A percentile compares a stretch with the other conserved stretches of the same genome.
phyloP scores from a whole-genome alignment of 2,888 invertebrate species.

The Neoaliturus tenellus region DNA sequence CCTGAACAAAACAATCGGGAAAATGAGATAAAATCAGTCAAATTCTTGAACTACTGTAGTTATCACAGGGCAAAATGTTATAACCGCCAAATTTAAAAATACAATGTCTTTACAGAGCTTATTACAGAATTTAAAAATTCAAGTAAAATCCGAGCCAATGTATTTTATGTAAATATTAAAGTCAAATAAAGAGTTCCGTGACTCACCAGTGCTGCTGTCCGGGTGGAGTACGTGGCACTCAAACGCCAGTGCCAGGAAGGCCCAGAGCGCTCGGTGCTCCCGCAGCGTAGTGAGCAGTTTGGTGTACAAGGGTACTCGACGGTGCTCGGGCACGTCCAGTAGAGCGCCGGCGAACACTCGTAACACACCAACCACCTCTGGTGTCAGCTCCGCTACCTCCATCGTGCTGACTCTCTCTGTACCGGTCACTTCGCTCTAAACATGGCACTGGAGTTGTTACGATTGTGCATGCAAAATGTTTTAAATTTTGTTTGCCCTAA shows the following conservation, averaged over 20 bases:
- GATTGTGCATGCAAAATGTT: too few species aligned
- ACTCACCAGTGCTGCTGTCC: slow-evolving; percentile 69
- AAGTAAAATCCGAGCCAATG: too few species aligned
- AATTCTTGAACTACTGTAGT: too few species aligned
- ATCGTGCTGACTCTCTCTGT: background rate
- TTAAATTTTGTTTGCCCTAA: too few species aligned
- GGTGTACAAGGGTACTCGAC: slow-evolving; percentile 86
- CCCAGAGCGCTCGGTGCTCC: slow-evolving; percentile 79
- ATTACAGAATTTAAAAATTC: too few species aligned
- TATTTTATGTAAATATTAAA: too few species aligned
- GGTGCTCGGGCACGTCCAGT: slow-evolving; percentile 95
- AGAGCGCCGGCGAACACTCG: slow-evolving; percentile 95
- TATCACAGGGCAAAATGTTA: too few species aligned
- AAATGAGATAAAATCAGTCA: too few species aligned
- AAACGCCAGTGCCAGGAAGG: slow-evolving; percentile 82
- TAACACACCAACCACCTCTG: slow-evolving; percentile 76
- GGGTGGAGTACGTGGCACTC: slow-evolving; percentile 79
- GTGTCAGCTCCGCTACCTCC: slow-evolving; percentile 27
- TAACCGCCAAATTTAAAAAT: too few species aligned
- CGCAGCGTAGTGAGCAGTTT: slow-evolving; percentile 86
- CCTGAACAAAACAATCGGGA: slow-evolving; percentile 68
- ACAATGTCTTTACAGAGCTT: too few species aligned
- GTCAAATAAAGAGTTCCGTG: too few species aligned
- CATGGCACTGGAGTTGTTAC: background rate
- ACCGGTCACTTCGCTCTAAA: background rate